Conservation (phyloP, 2,113 vertebrate genomes). For the Ailuropoda melanoleuca region DNA sequence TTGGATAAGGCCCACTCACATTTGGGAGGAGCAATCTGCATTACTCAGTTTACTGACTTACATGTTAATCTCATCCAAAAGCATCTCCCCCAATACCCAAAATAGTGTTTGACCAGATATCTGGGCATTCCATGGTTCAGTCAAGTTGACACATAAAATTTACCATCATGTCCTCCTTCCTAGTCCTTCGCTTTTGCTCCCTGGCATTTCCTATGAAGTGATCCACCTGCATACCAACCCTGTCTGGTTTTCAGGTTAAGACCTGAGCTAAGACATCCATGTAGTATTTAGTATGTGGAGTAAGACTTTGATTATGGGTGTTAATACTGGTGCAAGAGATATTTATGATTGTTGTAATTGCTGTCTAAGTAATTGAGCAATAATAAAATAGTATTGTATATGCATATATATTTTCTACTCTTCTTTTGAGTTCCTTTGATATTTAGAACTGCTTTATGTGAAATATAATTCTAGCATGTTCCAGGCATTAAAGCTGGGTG, state of each 20-base stretch:
- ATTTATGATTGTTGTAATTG: conserved; percentile 4
- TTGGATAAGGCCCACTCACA: background rate
- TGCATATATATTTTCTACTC: background rate
- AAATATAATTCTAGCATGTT: conserved; percentile 35
- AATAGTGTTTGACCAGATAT: background rate
- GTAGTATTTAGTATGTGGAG: background rate
- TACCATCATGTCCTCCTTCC: background rate
- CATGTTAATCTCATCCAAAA: background rate
- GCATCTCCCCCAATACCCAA: background rate
- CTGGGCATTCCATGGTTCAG: background rate
- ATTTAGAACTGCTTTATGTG: background rate
- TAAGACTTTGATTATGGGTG: background rate
- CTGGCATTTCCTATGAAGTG: background rate
- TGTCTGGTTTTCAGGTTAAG: background rate
- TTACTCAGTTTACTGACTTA: background rate
- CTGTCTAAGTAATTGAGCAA: background rate
- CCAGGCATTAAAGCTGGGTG: background rate
- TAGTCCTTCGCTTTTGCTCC: background rate
- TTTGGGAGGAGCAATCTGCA: background rate
- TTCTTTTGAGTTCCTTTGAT: background rate
- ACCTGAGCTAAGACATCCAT: background rate
- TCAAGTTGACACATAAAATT: background rate
- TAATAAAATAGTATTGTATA: background rate
- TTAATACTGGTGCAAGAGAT: background rate
- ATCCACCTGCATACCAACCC: background rate